phyloP scores from a whole-genome alignment of 2,797 vertebrate species.

The Octomys mimax region DNA sequence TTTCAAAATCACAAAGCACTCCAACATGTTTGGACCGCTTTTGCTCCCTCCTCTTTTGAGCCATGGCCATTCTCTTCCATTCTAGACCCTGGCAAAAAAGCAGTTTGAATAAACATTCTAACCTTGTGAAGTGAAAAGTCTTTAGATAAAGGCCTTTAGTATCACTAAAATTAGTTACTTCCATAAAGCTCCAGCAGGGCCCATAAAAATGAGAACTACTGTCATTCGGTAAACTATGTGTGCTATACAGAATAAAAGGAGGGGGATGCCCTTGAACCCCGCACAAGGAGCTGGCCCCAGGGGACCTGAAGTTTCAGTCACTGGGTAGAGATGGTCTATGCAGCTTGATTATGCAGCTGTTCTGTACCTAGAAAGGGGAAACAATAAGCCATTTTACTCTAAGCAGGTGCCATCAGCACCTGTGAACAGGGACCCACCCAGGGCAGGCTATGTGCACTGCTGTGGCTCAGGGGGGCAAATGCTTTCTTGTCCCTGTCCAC shows the following conservation, averaged over 20 bases:
- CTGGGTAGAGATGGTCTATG: background rate
- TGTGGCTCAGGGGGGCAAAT: background rate
- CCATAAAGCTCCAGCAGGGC: background rate
- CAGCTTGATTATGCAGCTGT: background rate
- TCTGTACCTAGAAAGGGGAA: background rate
- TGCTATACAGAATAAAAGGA: conserved; percentile 50
- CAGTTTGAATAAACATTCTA: background rate
- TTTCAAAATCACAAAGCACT: conserved; percentile 17
- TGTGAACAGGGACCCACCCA: too few relatives aligned
- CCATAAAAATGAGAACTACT: conserved; percentile 47
- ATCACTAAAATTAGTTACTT: background rate
- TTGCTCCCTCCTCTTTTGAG: background rate
- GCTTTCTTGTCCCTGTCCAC: background rate
- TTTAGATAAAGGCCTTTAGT: background rate
- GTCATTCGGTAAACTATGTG: conserved; percentile 5
- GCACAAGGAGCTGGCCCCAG: conserved; percentile 1
- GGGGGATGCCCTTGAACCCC: background rate
- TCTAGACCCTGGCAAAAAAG: background rate
- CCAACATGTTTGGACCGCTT: background rate
- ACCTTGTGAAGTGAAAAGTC: background rate
- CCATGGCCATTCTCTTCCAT: background rate
- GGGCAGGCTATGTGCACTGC: background rate
- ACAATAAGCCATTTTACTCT: background rate
- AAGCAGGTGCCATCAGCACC: too few relatives aligned
- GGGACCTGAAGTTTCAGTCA: background rate